Conservation (phyloP, 2,113 vertebrate genomes). For the Corythaeola cristata region DNA sequence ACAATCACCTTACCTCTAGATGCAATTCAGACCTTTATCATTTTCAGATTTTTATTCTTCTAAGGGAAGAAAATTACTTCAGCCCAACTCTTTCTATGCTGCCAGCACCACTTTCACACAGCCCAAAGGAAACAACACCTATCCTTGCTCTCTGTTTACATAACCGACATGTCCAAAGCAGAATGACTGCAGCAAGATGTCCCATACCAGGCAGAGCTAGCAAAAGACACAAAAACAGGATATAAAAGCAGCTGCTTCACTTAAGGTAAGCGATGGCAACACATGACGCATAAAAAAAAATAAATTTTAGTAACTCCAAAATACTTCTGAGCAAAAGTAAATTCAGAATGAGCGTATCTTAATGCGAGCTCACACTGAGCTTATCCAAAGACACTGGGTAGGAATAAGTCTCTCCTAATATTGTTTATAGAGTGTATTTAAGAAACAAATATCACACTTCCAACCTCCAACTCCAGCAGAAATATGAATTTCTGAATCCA, state of each 20-base stretch:
- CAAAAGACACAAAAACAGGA: background rate
- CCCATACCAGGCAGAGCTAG: background rate
- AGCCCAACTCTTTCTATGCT: background rate
- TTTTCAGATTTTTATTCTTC: background rate
- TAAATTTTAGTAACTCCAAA: background rate
- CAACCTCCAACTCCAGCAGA: background rate
- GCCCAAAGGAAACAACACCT: conserved; percentile 11
- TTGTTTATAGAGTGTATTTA: background rate
- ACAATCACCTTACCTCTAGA: background rate
- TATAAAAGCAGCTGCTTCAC: background rate
- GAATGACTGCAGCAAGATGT: background rate
- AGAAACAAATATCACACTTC: background rate
- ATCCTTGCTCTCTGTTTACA: background rate
- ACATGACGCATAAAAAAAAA: background rate
- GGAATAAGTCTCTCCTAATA: background rate
- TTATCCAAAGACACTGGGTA: background rate
- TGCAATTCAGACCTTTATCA: background rate
- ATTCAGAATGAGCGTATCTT: background rate
- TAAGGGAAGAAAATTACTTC: background rate
- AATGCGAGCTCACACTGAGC: background rate
- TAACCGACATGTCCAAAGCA: background rate
- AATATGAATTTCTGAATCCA: background rate
- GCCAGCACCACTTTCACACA: background rate
- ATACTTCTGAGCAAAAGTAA: background rate
- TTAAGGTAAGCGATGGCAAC: background rate